A percentile compares a stretch with the other conserved stretches of the same genome.
phyloP scores from a whole-genome alignment of 2,113 vertebrate species.

The Hystrix brachyura region DNA sequence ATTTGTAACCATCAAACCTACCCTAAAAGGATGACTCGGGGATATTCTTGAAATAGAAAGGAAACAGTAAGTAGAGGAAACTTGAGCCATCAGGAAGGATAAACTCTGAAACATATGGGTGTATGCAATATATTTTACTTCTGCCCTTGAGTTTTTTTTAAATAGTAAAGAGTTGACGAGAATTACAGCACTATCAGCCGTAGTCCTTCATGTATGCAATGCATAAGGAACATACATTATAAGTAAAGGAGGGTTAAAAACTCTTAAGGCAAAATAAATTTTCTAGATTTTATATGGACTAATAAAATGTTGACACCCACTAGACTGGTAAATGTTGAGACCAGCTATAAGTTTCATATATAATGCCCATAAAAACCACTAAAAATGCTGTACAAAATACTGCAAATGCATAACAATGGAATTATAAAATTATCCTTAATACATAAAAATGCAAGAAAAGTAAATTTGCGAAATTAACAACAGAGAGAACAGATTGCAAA shows the following conservation, averaged over 20 bases:
- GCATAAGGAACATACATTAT: not conserved
- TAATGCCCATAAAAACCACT: no score
- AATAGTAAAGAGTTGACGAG: not conserved
- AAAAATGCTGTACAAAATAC: not conserved
- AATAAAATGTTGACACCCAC: not conserved
- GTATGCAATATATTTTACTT: not conserved
- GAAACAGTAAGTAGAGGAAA: not conserved
- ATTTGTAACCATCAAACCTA: not conserved
- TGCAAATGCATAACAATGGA: not conserved
- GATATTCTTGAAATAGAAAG: conserved; percentile 37
- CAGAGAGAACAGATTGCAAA: not conserved
- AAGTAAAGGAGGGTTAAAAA: not conserved
- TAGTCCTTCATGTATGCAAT: not conserved
- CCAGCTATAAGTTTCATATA: not conserved
- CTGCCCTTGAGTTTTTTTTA: not conserved
- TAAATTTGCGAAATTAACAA: not conserved
- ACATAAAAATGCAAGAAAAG: not conserved
- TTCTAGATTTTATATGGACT: not conserved
- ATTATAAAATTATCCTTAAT: not conserved
- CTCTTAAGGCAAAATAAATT: not conserved
- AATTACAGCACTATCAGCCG: not conserved
- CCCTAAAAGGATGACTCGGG: not conserved
- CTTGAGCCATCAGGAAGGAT: not conserved
- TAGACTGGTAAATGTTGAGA: not conserved
- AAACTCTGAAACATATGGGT: not conserved